A percentile compares a stretch with the other conserved stretches of the same genome.
phyloP scores from a whole-genome alignment of 2,888 invertebrate genomes.

The Ophion ventricosus region DNA sequence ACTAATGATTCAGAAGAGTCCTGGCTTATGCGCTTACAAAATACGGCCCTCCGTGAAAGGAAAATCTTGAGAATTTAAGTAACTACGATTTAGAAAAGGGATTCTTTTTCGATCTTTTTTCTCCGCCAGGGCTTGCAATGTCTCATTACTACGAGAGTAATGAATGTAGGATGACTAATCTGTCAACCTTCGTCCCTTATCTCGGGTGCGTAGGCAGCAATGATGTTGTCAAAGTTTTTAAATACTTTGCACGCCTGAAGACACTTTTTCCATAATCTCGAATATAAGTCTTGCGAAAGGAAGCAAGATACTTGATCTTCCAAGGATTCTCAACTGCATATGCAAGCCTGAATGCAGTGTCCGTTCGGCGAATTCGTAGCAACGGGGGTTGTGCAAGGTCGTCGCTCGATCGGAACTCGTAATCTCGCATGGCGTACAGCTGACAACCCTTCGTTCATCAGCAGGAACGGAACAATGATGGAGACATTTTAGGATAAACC shows the following conservation, averaged over 20 bases:
- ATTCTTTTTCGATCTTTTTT: background rate
- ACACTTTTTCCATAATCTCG: background rate
- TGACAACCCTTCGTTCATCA: constrained; percentile 14
- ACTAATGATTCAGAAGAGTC: too few species aligned
- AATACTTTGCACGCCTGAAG: background rate
- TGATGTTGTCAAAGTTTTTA: background rate
- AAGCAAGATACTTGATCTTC: background rate
- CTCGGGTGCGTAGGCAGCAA: background rate
- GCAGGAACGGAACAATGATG: constrained; percentile 20
- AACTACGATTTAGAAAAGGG: background rate
- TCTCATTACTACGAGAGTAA: background rate
- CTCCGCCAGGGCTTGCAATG: background rate
- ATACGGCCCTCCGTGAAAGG: too few species aligned
- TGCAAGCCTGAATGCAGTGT: background rate
- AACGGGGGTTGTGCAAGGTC: background rate
- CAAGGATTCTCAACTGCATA: background rate
- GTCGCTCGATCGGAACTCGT: constrained; percentile 4
- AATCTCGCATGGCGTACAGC: background rate
- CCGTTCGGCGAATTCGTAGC: background rate
- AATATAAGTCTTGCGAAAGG: background rate
- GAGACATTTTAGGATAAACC: constrained; percentile 23
- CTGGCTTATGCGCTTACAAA: too few species aligned
- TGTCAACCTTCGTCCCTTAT: background rate
- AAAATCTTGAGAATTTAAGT: background rate
- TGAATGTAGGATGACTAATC: background rate